Conservation (phyloP, 2,888 invertebrate species). For the Drosophila helvetica region DNA sequence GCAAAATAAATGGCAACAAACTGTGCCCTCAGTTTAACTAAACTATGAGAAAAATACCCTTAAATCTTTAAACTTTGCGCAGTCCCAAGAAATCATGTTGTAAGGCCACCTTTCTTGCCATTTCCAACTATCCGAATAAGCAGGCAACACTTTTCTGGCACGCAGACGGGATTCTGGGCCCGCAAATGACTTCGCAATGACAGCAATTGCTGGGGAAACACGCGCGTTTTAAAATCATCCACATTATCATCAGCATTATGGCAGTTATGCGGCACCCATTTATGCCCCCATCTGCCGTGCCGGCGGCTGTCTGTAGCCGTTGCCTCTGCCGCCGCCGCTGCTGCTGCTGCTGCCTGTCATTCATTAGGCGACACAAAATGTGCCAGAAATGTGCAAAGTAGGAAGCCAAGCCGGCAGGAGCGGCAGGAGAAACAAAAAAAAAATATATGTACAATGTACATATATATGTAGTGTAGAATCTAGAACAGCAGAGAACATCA, state of each 20-base stretch:
- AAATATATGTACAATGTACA: not conserved
- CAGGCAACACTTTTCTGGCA: slow-evolving; percentile 37
- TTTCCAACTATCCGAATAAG: slow-evolving; percentile 19
- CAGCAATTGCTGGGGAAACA: slow-evolving; percentile 75
- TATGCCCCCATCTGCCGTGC: slow-evolving; percentile 14
- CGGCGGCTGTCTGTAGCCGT: not conserved
- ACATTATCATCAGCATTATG: slow-evolving; percentile 79
- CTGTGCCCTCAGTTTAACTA: too few species aligned
- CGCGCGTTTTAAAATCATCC: slow-evolving; percentile 79
- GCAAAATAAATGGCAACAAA: too few species aligned
- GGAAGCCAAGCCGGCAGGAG: slow-evolving; percentile 40
- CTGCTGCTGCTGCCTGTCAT: slow-evolving; percentile 69
- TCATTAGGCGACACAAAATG: slow-evolving; percentile 70
- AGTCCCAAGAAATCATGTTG: not conserved
- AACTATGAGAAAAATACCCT: too few species aligned
- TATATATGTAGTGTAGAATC: slow-evolving; percentile 25
- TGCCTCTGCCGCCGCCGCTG: slow-evolving; percentile 26
- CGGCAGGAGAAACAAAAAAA: slow-evolving; percentile 33
- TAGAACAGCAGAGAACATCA: slow-evolving; percentile 59
- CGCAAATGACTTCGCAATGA: slow-evolving; percentile 74
- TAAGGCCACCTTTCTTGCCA: not conserved
- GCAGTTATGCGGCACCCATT: slow-evolving; percentile 67
- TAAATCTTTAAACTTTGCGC: too few species aligned
- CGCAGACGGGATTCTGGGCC: slow-evolving; percentile 40
- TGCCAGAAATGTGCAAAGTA: slow-evolving; percentile 57